Conservation (phyloP, 2,797 vertebrate species). For the Anguilla anguilla region DNA sequence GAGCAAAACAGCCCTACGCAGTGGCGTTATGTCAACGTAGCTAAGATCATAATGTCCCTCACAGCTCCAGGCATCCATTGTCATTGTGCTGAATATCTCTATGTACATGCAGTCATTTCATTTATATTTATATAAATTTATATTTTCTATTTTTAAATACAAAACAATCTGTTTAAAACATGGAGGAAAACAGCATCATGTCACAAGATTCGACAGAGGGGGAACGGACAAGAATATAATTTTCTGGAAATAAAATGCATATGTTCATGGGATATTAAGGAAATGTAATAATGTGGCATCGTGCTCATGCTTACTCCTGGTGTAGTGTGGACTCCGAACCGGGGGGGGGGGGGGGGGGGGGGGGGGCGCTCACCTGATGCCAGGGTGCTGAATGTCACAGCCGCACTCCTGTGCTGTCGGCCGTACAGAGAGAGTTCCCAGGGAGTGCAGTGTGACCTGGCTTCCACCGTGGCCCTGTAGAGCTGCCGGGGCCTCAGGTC, state of each 20-base stretch:
- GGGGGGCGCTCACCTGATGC: slow-evolving; percentile 70
- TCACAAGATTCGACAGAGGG: neutral
- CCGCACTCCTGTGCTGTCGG: slow-evolving; percentile 77
- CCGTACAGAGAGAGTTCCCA: slow-evolving; percentile 82
- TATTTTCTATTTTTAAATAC: neutral
- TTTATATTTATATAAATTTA: too few species aligned
- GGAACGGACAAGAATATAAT: neutral
- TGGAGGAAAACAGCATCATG: neutral
- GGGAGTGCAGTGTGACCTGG: slow-evolving; percentile 76
- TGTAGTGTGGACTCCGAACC: neutral
- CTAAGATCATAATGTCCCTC: too few species aligned
- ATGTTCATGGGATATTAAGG: neutral
- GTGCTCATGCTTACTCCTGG: neutral
- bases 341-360: too few species aligned
- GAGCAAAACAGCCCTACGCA: neutral
- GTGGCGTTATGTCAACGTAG: neutral
- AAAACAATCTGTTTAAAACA: neutral
- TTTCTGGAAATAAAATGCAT: neutral
- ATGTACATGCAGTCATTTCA: too few species aligned
- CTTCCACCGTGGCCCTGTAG: slow-evolving; percentile 88
- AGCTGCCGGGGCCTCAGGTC: slow-evolving; percentile 83
- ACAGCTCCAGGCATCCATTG: too few species aligned
- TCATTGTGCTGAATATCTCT: too few species aligned
- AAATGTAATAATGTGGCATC: neutral
- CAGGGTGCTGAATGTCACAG: slow-evolving; percentile 81